A percentile compares a stretch with the other conserved stretches of the same genome.
Conservation (phyloP, 2,113 vertebrate genomes). For the Pavo muticus region DNA sequence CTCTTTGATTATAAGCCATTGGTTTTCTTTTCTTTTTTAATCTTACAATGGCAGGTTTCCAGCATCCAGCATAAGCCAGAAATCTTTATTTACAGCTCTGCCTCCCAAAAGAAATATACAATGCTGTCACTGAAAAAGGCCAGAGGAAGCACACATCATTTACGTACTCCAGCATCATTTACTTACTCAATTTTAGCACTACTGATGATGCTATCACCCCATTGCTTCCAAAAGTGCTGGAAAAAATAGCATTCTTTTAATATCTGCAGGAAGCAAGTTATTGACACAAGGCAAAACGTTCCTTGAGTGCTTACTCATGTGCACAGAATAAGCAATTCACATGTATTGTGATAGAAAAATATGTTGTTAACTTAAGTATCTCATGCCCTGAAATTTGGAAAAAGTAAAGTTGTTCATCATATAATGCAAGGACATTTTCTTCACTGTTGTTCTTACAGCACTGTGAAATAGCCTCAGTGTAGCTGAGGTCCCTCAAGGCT, state of each 20-base stretch:
- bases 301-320: background rate
- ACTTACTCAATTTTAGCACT: background rate
- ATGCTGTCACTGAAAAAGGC: background rate
- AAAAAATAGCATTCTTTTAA: background rate
- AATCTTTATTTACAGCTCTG: background rate
- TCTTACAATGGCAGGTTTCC: background rate
- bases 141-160: background rate
- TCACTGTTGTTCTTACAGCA: background rate
- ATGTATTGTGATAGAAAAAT: background rate
- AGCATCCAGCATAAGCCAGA: background rate
- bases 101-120: background rate
- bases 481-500: background rate
- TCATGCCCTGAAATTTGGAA: background rate
- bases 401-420: background rate
- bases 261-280: background rate
- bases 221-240: background rate
- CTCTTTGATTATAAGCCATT: background rate
- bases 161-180: background rate
- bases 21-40: background rate
- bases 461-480: background rate
- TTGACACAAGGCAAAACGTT: background rate
- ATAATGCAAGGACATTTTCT: background rate
- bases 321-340: background rate
- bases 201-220: background rate
- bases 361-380: background rate